Base-by-base conservation (phyloP, 2,797 vertebrate species). In the Anniella stebbinsi region DNA sequence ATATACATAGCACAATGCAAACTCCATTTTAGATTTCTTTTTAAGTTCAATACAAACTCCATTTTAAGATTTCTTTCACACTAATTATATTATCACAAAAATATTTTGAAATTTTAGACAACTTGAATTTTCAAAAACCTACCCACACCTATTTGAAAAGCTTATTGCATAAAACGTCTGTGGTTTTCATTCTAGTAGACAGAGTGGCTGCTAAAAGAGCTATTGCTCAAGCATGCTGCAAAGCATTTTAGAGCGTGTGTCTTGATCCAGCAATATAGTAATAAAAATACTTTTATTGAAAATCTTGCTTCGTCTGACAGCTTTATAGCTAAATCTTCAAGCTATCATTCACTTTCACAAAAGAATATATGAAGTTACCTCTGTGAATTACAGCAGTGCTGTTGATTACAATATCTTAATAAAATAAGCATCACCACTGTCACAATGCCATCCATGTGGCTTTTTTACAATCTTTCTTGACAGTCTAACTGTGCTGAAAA, bases 261-360 rank as follows among this genome's bases (percentile, higher is more conserved):
- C 89, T 88, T 57, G 87, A 21, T 92, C 23, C 48, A 75, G 63
- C 78, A 94, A 57, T 87, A 90, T 95, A 91, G 95, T 94, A 95
- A 92, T 92, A 87, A 91, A 95, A 92, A 90, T 90, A 28, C 3
- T 80, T 87, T 95, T 94, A 89, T 93, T 93, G 83, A 94, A 92
- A 93, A 93, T 57, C 84, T 96, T 94, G 33, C 91, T 93, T 90
- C 94, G 91, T 94, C 89, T 96, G 95, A 96, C 95, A 96, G 90
- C 93, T 97, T 96, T 96, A 95, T 87, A 92, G 90, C 67, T 94
- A 94, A 93, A 96, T 96, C 93, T 93, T 95, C 94, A 96, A 93
- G 76, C 93, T 93, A 91, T 95, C 95, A 93, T 94, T 92, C 92
- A 90, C 87, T 94, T 96, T 81, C 92, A 91, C 60, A 93, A 60